phyloP scores from a whole-genome alignment of 2,888 invertebrate species.

The Trichacis sp. region DNA sequence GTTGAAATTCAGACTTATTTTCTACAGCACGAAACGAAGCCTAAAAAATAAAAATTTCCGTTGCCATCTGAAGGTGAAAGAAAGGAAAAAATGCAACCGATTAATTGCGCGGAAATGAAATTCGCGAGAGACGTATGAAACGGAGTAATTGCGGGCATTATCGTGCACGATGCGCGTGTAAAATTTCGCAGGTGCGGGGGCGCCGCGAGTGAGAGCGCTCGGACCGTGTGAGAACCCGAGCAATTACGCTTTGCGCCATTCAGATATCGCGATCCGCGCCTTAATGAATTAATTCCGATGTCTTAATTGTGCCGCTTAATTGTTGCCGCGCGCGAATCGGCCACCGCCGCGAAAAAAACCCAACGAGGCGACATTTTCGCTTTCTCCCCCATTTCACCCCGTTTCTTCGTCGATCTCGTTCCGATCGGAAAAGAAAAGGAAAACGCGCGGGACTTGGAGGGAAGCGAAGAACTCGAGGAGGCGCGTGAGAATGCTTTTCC shows the following conservation, averaged over 20 bases:
- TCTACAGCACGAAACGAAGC: too few relatives aligned
- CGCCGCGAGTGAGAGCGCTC: slow-evolving; percentile 30
- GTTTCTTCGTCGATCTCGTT: too few relatives aligned
- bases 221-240: slow-evolving; percentile 63
- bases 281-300: slow-evolving; percentile 66
- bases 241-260: slow-evolving; percentile 59
- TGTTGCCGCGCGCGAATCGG: too few relatives aligned
- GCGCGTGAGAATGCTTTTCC: neutral
- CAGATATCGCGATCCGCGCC: slow-evolving; percentile 52
- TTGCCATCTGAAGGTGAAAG: too few relatives aligned
- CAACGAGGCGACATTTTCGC: neutral
- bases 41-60: too few relatives aligned
- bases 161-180: slow-evolving; percentile 44
- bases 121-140: slow-evolving; percentile 55
- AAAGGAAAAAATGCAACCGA: slow-evolving; percentile 7
- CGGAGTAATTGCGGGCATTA: slow-evolving; percentile 37
- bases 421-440: too few relatives aligned
- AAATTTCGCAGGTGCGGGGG: slow-evolving; percentile 31
- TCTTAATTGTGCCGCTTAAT: slow-evolving; percentile 68
- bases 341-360: slow-evolving; percentile 24
- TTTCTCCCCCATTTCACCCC: too few relatives aligned
- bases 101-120: slow-evolving; percentile 53
- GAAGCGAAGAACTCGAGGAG: too few relatives aligned
- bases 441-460: too few relatives aligned
- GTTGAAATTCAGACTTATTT: too few relatives aligned